Evolutionary conservation across 2,797 vertebrate genomes (phyloP).

Genomic region (Rhinella marina): DNA sequence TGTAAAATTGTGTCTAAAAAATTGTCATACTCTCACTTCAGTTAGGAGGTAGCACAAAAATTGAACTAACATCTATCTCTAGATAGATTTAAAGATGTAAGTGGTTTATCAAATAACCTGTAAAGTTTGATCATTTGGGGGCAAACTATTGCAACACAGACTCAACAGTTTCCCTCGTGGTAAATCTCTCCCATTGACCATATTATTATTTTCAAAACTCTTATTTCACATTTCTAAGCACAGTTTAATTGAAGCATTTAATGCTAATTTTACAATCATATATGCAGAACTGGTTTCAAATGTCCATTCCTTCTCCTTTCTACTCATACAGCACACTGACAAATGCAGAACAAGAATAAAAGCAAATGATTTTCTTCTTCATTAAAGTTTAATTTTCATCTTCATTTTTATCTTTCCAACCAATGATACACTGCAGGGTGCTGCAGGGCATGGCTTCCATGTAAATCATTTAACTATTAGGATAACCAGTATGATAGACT

Average conservation of each 20-base stretch:
- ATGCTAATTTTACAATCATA: neutral
- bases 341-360: constrained; percentile 12
- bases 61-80: no score
- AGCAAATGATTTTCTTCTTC: neutral
- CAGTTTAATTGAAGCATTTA: neutral
- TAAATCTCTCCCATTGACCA: no score
- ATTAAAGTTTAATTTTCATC: constrained; percentile 6
- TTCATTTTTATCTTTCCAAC: constrained; percentile 15
- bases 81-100: no score
- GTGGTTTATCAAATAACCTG: no score
- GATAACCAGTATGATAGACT: constrained; percentile 6
- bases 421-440: neutral
- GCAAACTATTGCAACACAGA: no score
- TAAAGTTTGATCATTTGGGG: no score
- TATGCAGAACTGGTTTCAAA: neutral
- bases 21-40: no score
- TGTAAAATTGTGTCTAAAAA: no score
- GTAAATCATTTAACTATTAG: neutral
- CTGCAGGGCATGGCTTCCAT: neutral
- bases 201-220: neutral
- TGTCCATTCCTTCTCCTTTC: constrained; percentile 3
- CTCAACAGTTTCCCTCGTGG: no score
- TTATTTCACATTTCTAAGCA: neutral
- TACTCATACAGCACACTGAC: neutral
- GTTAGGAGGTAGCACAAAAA: no score